Evolutionary conservation across 2,888 invertebrate species (phyloP).

Genomic region (Standfussiana lucernea): DNA sequence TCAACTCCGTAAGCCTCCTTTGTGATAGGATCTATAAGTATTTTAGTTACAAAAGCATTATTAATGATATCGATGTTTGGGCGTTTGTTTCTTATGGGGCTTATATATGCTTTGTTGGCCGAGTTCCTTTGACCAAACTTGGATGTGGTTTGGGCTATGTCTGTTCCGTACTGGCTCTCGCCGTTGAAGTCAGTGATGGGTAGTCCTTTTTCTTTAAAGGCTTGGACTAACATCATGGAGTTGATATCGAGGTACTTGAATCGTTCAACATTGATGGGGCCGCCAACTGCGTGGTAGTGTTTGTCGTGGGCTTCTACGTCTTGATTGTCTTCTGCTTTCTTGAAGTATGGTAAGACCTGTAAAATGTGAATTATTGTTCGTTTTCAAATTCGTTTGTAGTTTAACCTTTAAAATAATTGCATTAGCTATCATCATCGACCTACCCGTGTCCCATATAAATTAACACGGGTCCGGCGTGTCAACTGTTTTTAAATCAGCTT

Average conservation of each 20-base stretch:
- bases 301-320: slow-evolving; percentile 89
- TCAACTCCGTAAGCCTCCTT: slow-evolving; percentile 86
- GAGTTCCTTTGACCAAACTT: slow-evolving; percentile 91
- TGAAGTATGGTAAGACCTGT: slow-evolving; percentile 93
- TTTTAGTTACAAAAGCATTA: slow-evolving; percentile 89
- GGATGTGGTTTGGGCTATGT: slow-evolving; percentile 92
- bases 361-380: slow-evolving; percentile 52
- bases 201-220: slow-evolving; percentile 92
- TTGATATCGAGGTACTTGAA: slow-evolving; percentile 92
- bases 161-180: slow-evolving; percentile 91
- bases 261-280: slow-evolving; percentile 92
- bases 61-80: slow-evolving; percentile 89
- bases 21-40: slow-evolving; percentile 91
- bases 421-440: neutral
- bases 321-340: slow-evolving; percentile 92
- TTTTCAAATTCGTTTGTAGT: neutral
- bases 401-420: neutral
- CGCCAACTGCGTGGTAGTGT: slow-evolving; percentile 91
- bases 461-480: fast-evolving
- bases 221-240: slow-evolving; percentile 90
- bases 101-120: slow-evolving; percentile 92
- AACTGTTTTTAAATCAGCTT: neutral
- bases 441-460: neutral
- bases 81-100: slow-evolving; percentile 90
- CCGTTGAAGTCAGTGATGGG: slow-evolving; percentile 91